Conservation (phyloP, 1,140 invertebrate genomes). For the Xylocopa sonorina region DNA sequence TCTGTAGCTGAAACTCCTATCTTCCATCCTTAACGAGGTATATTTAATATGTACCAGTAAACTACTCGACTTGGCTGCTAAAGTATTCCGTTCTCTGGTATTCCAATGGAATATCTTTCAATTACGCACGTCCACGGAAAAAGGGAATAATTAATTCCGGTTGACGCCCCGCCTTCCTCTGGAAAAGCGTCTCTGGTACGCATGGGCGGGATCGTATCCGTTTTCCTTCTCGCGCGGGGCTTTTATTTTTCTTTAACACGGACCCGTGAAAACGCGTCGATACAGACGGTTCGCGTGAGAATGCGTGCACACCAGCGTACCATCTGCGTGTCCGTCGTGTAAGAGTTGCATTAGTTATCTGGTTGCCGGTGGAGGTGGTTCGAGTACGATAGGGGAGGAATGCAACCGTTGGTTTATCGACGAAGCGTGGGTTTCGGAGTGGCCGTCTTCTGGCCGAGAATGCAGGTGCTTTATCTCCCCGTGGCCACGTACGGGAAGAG, state of each 20-base stretch:
- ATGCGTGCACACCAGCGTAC: conserved; percentile 14
- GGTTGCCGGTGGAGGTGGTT: conserved; percentile 50
- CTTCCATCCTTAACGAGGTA: no score
- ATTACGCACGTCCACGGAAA: neutral
- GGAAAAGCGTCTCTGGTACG: neutral
- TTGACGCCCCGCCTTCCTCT: neutral
- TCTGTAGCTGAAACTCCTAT: no score
- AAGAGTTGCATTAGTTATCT: conserved; percentile 70
- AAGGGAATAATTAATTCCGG: neutral
- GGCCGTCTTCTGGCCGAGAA: conserved; percentile 64
- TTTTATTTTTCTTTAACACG: neutral
- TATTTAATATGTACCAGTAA: no score
- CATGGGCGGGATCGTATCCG: no score
- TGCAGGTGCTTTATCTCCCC: conserved; percentile 69
- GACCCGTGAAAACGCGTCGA: conserved; percentile 25
- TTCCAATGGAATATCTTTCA: neutral
- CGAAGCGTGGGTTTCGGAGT: conserved; percentile 74
- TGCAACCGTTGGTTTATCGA: conserved; percentile 77
- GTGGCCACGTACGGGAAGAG: conserved; percentile 45
- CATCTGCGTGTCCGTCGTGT: conserved; percentile 33
- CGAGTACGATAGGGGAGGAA: conserved; percentile 74
- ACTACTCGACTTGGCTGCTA: no score
- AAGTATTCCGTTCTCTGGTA: no score
- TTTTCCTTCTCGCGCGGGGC: neutral
- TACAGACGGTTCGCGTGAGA: conserved; percentile 8